A percentile compares a stretch with the other conserved stretches of the same genome.
Conservation (phyloP, 2,888 invertebrate species). For the Tenthredo mesomela region DNA sequence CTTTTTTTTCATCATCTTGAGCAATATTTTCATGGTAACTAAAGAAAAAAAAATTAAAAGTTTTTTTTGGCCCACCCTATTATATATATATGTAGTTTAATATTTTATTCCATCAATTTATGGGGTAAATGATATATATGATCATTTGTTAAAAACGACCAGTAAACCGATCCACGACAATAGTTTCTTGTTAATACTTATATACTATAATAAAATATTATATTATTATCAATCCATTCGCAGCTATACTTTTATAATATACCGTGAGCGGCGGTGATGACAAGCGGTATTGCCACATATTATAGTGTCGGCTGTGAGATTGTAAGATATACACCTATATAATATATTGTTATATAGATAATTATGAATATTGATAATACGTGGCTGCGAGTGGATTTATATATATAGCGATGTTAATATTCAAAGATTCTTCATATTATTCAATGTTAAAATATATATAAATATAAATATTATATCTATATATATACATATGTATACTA, state of each 20-base stretch:
- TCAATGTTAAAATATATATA: constrained; percentile 55
- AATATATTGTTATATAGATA: too few species aligned
- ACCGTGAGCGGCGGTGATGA: neutral
- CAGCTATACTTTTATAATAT: neutral
- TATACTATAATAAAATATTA: neutral
- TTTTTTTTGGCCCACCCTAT: too few species aligned
- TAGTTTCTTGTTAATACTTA: constrained; percentile 9
- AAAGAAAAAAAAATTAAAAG: too few species aligned
- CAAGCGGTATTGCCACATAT: neutral
- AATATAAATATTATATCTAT: constrained; percentile 58
- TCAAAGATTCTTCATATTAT: neutral
- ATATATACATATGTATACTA: constrained; percentile 48
- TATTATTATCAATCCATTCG: constrained; percentile 2
- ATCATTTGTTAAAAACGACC: constrained; percentile 1
- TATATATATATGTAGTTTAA: neutral
- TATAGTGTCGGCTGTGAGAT: neutral
- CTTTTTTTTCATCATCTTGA: too few species aligned
- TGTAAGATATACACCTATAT: neutral
- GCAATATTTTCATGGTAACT: too few species aligned
- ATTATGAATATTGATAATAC: neutral
- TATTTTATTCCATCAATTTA: neutral
- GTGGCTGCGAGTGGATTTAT: constrained; percentile 3
- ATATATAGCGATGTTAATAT: neutral
- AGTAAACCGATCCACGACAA: neutral
- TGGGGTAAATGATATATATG: neutral